Conservation (phyloP, 2,888 invertebrate genomes). For the Chrysolina haemoptera region DNA sequence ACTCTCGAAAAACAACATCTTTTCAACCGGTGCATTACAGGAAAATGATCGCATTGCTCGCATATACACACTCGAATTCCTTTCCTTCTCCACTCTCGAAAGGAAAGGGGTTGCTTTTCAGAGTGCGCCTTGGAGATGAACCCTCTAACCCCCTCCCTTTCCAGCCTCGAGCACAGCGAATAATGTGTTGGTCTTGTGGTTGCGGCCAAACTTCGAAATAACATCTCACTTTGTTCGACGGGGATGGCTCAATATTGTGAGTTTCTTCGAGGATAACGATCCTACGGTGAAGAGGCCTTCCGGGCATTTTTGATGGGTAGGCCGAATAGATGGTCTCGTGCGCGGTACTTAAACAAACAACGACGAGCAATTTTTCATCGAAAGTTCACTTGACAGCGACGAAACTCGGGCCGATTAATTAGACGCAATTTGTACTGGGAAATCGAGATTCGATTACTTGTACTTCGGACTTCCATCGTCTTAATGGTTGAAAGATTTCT, state of each 20-base stretch:
- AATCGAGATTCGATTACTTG: too few species aligned
- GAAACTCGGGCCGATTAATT: too few species aligned
- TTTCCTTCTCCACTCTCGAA: conserved; percentile 10
- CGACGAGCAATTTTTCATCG: too few species aligned
- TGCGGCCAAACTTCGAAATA: conserved; percentile 26
- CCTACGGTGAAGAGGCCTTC: background rate
- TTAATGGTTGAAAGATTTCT: too few species aligned
- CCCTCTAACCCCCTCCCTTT: conserved; percentile 21
- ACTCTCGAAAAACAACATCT: background rate
- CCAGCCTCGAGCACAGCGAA: conserved; percentile 8
- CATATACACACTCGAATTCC: conserved; percentile 7
- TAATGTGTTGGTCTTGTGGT: conserved; percentile 28
- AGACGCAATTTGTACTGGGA: too few species aligned
- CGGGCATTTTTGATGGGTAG: background rate
- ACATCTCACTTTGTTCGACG: conserved; percentile 26
- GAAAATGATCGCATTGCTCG: background rate
- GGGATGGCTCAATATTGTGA: conserved; percentile 7
- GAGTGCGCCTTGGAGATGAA: conserved; percentile 6
- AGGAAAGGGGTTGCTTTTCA: conserved; percentile 15
- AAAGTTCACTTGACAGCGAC: too few species aligned
- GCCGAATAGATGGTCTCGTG: background rate
- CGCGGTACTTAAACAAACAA: conserved; percentile 9
- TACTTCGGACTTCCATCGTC: too few species aligned
- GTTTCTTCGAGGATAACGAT: conserved; percentile 15
- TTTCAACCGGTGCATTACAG: conserved; percentile 5